Evolutionary conservation across 1,140 invertebrate species (phyloP).

Genomic region (Drosophila paulistorum): DNA sequence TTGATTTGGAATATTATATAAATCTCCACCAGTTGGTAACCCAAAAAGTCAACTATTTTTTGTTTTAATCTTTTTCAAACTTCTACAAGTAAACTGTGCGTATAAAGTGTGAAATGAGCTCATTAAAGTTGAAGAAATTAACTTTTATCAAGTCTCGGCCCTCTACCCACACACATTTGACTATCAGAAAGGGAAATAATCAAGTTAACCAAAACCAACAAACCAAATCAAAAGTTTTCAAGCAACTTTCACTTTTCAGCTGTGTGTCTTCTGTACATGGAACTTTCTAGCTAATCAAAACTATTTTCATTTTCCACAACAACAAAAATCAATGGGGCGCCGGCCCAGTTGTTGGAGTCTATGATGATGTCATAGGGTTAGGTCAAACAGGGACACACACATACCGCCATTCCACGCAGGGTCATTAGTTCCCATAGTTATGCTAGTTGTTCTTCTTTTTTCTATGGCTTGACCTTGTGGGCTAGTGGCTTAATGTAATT

Average conservation of each 20-base stretch:
- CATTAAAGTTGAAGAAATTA: conserved; percentile 20
- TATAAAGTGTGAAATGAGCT: conserved; percentile 55
- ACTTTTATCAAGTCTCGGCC: conserved; percentile 29
- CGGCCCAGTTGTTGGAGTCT: not conserved
- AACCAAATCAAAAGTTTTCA: not conserved
- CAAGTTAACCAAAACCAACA: not conserved
- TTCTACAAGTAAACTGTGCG: conserved; percentile 14
- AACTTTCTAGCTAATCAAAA: conserved; percentile 34
- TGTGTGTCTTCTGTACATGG: conserved; percentile 36
- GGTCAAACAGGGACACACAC: conserved; percentile 1
- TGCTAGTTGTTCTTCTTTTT: not conserved
- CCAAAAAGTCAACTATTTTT: conserved; percentile 24
- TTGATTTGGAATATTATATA: conserved; percentile 42
- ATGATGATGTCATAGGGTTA: conserved; percentile 11
- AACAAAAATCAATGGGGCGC: conserved; percentile 44
- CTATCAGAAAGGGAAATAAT: conserved; percentile 33
- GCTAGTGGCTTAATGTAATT: conserved; percentile 21
- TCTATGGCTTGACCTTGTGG: conserved; percentile 39
- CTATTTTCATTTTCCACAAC: conserved; percentile 31
- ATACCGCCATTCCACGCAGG: not conserved
- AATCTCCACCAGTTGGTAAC: conserved; percentile 22
- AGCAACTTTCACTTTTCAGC: conserved; percentile 64
- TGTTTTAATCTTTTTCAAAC: conserved; percentile 47
- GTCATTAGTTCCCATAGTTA: conserved; percentile 20
- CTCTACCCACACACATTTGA: conserved; percentile 27